Base-by-base conservation (phyloP, 2,888 invertebrate genomes). In the Drosophila borealis region DNA sequence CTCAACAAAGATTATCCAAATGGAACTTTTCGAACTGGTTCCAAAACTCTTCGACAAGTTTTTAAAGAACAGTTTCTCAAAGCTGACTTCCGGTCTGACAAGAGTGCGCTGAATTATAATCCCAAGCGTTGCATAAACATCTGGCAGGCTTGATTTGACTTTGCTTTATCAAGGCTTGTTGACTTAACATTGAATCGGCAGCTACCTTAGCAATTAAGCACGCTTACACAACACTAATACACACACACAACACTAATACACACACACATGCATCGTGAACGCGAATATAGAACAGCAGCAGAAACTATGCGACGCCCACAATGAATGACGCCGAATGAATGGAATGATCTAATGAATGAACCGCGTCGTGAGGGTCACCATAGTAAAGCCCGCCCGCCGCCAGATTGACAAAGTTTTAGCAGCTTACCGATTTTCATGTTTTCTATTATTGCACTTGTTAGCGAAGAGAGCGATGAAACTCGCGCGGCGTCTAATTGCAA, bases 281-380 rank as follows among this genome's bases (percentile, higher is more conserved):
- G 33, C 42, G 21, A 60, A 78, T 72, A 66, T 82, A 88, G 81
- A 86, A 86, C 83, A 72, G 74, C 44, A 62, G 19, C 67, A 59
- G 44, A 70, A 69, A 69, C 48, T 63, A 59, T 51, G 68, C 55
- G 64, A 67, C 88, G 78, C 82, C 82, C 88, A 83, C 89, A 55
- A 25, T 19, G 42, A 55, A 60, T 61, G 61, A 56, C 62, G 54
- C 19, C 54, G 70, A 63, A 66, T 75, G 67, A 79, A 68, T 78
- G 80, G 55, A 68, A 88, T 83, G 80, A 80, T 80, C 80, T 81
- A 74, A 80, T 83, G 83, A 83, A 83, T 83, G 83, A 81, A 68
- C 25, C 62, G 44, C 62, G 72, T 60, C 77, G 71, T 81, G 70
- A 66, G 74, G 81, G 66, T 87, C 65, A 37, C 49, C 39, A 21